Conservation (phyloP, 2,113 vertebrate genomes). For the Saccopteryx bilineata region DNA sequence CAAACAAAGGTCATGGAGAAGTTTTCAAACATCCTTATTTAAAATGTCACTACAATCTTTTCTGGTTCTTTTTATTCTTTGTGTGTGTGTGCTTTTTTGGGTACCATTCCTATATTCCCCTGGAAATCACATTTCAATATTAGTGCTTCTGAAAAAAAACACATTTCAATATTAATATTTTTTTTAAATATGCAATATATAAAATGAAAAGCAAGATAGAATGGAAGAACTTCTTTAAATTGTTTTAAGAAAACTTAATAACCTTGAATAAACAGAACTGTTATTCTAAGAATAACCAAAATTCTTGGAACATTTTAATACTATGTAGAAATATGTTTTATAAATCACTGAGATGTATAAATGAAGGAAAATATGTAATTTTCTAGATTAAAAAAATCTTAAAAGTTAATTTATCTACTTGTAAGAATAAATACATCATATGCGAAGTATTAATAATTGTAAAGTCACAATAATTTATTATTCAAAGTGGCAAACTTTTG, state of each 20-base stretch:
- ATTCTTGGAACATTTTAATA: conserved; percentile 66
- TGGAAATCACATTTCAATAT: conserved; percentile 70
- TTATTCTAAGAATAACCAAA: conserved; percentile 73
- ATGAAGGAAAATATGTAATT: conserved; percentile 77
- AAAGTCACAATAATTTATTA: conserved; percentile 78
- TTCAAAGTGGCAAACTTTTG: conserved; percentile 76
- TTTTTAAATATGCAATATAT: conserved; percentile 60
- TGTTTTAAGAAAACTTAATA: conserved; percentile 72
- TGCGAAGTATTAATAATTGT: conserved; percentile 77
- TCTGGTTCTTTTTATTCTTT: conserved; percentile 54
- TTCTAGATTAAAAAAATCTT: conserved; percentile 55
- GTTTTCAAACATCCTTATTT: conserved; percentile 79
- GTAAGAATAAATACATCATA: conserved; percentile 74
- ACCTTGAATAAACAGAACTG: conserved; percentile 77
- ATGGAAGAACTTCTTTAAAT: conserved; percentile 75
- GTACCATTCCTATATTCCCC: conserved; percentile 73
- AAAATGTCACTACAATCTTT: conserved; percentile 82
- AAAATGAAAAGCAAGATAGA: conserved; percentile 78
- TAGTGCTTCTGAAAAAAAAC: conserved; percentile 74
- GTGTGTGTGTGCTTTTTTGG: conserved; percentile 16
- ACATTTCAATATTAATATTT: conserved; percentile 64
- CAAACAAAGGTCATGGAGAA: conserved; percentile 81
- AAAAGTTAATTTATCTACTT: conserved; percentile 68
- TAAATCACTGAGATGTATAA: conserved; percentile 79
- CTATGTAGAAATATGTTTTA: conserved; percentile 70